phyloP scores from a whole-genome alignment of 2,888 invertebrate species.

The Pachydiplax longipennis region DNA sequence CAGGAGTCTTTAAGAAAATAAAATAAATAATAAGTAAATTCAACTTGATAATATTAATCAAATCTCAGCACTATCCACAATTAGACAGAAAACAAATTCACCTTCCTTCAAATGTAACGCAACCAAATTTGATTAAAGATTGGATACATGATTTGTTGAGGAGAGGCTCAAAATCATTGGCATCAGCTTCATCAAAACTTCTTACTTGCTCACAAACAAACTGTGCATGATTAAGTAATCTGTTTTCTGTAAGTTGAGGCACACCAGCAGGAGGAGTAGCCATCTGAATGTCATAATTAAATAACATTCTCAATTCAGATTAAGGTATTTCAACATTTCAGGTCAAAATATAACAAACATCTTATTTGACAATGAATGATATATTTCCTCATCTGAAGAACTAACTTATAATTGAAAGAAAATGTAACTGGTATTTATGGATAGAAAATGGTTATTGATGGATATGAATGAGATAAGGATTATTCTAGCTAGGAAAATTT shows the following conservation, averaged over 20 bases:
- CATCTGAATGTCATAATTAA: conserved; percentile 56
- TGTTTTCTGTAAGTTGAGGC: conserved; percentile 71
- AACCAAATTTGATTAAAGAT: conserved; percentile 76
- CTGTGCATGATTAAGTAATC: conserved; percentile 77
- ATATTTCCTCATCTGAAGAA: neutral
- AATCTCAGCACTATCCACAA: too few relatives aligned
- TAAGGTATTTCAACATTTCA: neutral
- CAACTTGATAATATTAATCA: too few relatives aligned
- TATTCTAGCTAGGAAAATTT: too few relatives aligned
- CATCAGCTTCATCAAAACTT: conserved; percentile 63
- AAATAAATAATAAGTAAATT: too few relatives aligned
- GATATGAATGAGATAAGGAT: too few relatives aligned
- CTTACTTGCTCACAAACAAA: conserved; percentile 80
- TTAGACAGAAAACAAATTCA: conserved; percentile 53
- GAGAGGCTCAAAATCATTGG: conserved; percentile 63
- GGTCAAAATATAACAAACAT: neutral
- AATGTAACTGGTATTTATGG: too few relatives aligned
- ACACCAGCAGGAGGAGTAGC: conserved; percentile 63
- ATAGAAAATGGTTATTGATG: too few relatives aligned
- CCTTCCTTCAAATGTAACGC: conserved; percentile 73
- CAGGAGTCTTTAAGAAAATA: conserved; percentile 64
- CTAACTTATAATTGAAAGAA: too few relatives aligned
- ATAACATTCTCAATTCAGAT: neutral
- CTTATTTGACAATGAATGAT: neutral
- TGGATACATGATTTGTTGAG: conserved; percentile 79